Conservation (phyloP, 2,888 invertebrate genomes). For the Stenodema calcarata region DNA sequence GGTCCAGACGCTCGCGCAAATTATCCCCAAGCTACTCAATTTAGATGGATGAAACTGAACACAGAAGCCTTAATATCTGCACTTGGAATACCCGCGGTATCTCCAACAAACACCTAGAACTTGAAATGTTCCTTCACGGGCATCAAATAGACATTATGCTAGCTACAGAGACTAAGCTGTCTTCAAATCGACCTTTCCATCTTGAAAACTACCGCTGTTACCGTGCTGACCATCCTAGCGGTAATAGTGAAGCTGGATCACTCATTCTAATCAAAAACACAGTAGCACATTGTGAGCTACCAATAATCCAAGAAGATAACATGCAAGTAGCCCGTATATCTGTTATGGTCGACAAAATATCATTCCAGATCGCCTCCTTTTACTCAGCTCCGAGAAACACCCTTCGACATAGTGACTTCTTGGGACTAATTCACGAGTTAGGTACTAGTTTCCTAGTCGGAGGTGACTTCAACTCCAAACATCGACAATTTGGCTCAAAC, state of each 20-base stretch:
- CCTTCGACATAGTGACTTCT: not conserved
- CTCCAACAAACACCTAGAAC: not conserved
- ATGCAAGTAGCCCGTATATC: not conserved
- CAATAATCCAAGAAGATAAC: not conserved
- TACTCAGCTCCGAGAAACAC: not conserved
- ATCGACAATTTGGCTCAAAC: not conserved
- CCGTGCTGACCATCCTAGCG: not conserved
- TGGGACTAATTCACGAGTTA: not conserved
- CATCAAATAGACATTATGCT: not conserved
- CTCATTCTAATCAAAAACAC: not conserved
- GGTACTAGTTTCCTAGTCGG: not conserved
- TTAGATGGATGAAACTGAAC: not conserved
- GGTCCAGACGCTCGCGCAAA: not conserved
- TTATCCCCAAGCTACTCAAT: not conserved
- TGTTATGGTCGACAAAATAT: not conserved
- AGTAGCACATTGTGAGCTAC: not conserved
- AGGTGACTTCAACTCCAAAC: constrained; percentile 12
- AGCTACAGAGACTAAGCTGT: constrained; percentile 10
- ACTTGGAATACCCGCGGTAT: constrained; percentile 11
- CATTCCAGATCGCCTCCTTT: not conserved
- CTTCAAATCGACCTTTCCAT: not conserved
- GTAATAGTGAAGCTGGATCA: not conserved
- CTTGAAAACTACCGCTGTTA: not conserved
- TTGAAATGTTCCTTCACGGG: not conserved
- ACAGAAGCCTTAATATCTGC: not conserved